Percentiles rank a stretch among this genome's conserved stretches.
phyloP scores from a whole-genome alignment of 1,140 invertebrate species.

The Lepidostoma basale region DNA sequence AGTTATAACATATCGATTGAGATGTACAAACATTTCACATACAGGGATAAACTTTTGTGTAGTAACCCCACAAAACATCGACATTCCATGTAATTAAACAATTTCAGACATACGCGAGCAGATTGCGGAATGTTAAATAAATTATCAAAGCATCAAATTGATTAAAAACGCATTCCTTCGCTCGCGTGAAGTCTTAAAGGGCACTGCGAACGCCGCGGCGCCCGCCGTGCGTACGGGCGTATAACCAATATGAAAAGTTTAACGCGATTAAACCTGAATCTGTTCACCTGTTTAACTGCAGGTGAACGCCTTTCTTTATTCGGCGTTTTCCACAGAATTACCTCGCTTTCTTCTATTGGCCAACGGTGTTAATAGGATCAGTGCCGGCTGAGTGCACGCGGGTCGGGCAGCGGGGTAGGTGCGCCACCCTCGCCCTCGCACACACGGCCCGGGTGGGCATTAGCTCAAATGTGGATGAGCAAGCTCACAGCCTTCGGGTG shows the following conservation, averaged over 20 bases:
- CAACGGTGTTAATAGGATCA: slow-evolving; percentile 38
- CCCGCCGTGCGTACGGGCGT: neutral
- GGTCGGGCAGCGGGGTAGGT: neutral
- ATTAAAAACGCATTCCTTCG: too few species aligned
- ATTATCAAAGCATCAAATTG: too few species aligned
- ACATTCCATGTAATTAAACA: too few species aligned
- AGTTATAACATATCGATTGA: too few species aligned
- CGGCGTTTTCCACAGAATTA: slow-evolving; percentile 42
- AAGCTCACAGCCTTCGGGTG: neutral
- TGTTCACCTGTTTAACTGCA: slow-evolving; percentile 26
- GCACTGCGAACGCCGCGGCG: too few species aligned
- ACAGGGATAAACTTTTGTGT: too few species aligned
- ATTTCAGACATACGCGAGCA: too few species aligned
- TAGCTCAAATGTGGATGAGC: slow-evolving; percentile 1
- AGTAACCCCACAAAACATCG: too few species aligned
- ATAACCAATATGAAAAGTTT: neutral
- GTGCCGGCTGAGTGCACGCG: slow-evolving; percentile 12
- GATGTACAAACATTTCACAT: too few species aligned
- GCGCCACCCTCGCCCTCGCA: neutral
- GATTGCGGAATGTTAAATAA: too few species aligned
- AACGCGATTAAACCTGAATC: slow-evolving; percentile 19
- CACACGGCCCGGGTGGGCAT: neutral
- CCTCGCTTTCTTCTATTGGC: slow-evolving; percentile 31
- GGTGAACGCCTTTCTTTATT: slow-evolving; percentile 41
- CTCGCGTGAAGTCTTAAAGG: too few species aligned